Evolutionary conservation across 2,113 vertebrate species (phyloP).

Genomic region (Lonchura striata): DNA sequence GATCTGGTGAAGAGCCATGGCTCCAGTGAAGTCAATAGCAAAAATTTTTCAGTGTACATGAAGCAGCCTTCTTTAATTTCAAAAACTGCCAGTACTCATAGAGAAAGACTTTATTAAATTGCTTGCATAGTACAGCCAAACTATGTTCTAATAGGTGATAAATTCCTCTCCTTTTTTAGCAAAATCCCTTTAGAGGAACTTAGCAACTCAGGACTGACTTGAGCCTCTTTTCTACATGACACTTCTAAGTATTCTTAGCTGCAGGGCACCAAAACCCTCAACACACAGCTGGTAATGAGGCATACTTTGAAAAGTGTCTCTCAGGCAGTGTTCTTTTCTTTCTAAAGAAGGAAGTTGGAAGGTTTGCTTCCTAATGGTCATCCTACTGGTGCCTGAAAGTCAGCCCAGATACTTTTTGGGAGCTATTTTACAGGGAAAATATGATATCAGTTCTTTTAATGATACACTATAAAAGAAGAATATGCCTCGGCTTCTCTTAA

Average conservation of each 20-base stretch:
- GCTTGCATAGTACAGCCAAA: not conserved
- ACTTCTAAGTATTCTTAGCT: not conserved
- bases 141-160: not conserved
- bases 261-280: not conserved
- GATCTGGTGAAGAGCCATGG: not conserved
- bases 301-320: not conserved
- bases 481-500: not conserved
- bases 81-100: not conserved
- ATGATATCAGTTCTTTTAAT: not conserved
- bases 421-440: not conserved
- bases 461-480: not conserved
- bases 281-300: not conserved
- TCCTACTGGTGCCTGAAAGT: not conserved
- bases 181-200: not conserved
- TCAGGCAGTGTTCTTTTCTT: not conserved
- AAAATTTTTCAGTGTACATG: not conserved
- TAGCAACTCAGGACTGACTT: not conserved
- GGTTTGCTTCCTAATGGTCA: not conserved
- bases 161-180: constrained; percentile 34
- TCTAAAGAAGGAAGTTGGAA: not conserved
- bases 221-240: not conserved
- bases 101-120: not conserved
- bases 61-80: not conserved
- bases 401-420: not conserved
- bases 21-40: not conserved